Evolutionary conservation across 2,113 vertebrate genomes (phyloP).

Genomic region (Upupa epops): DNA sequence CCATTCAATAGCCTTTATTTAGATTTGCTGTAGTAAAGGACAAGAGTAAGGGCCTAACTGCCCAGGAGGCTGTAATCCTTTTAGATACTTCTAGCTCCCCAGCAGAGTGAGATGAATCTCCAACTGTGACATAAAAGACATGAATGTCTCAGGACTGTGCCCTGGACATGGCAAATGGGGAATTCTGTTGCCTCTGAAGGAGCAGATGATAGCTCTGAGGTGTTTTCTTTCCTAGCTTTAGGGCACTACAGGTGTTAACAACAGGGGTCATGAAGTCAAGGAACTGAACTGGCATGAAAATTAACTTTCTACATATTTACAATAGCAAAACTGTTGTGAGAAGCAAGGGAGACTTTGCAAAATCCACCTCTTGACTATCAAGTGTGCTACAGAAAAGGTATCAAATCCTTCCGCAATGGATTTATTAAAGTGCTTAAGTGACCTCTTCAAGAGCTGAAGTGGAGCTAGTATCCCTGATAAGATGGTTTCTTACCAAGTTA

Average conservation of each 20-base stretch:
- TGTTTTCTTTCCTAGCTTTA: neutral
- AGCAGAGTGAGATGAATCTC: neutral
- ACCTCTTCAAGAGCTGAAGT: neutral
- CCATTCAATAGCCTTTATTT: slow-evolving; percentile 40
- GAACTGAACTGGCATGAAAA: neutral
- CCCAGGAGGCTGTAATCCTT: slow-evolving; percentile 17
- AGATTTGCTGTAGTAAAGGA: slow-evolving; percentile 33
- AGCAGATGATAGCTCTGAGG: neutral
- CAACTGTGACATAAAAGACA: neutral
- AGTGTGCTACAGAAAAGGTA: neutral
- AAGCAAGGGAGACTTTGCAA: neutral
- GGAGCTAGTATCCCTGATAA: neutral
- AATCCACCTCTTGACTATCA: neutral
- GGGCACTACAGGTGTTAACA: neutral
- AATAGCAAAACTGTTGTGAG: neutral
- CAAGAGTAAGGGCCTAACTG: slow-evolving; percentile 36
- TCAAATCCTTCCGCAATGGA: neutral
- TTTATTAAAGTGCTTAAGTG: neutral
- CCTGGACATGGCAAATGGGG: neutral
- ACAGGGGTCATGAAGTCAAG: neutral
- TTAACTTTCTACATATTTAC: neutral
- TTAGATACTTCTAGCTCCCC: neutral
- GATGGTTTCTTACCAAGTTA: neutral
- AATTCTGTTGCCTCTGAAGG: neutral
- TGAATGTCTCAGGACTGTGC: neutral